Evolutionary conservation across 2,888 invertebrate species (phyloP), one percentile per base, ranked within the genome.

Genomic region (Rotaria magnacalcarata): DNA sequence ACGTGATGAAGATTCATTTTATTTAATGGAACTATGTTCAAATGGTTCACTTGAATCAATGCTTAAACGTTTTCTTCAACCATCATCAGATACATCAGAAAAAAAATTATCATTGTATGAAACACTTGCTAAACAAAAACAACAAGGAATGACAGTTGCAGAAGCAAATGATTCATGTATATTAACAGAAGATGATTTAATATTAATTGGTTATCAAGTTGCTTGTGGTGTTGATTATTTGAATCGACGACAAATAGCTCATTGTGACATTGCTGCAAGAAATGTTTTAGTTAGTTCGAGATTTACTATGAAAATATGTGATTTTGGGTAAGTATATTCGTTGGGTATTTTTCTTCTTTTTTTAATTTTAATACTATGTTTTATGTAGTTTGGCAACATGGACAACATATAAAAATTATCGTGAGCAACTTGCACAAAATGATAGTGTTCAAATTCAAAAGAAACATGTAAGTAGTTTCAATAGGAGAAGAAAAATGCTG

Each of bases 241-340:
- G 8, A 80, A 80, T 47, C 21, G 75, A 47, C 21, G 47, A 80
- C 75, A 80, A 47, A 80, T 80, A 43, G 75, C 47, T 21, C 75
- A 80, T n/a, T 47, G 75, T 80, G 75, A 80, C 47, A 80, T 80
- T 47, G 75, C 75, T 19, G 24, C 75, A 80, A 80, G 75, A 80
- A 80, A 80, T 47, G 75, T 80, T 24, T 24, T 80, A 24, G 75
- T 80, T 47, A 80, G 24, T 47, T 19, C 41, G 11, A 21, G 75
- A 47, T 80, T 80, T 80, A 80, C 41, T 24, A 80, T 80, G 75
- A 80, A 80, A 80, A 80, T 80, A 47, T 80, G 75, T 21, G 75
- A 80, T 80, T 80, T 80, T 24, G 75, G 75, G 43, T 67, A 67
- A 27, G 2, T 34, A 50, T 50, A 50, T 50, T 50, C 8, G 1